Base-by-base conservation (phyloP, 1,140 invertebrate species). In the Hypsibius dujardini region DNA sequence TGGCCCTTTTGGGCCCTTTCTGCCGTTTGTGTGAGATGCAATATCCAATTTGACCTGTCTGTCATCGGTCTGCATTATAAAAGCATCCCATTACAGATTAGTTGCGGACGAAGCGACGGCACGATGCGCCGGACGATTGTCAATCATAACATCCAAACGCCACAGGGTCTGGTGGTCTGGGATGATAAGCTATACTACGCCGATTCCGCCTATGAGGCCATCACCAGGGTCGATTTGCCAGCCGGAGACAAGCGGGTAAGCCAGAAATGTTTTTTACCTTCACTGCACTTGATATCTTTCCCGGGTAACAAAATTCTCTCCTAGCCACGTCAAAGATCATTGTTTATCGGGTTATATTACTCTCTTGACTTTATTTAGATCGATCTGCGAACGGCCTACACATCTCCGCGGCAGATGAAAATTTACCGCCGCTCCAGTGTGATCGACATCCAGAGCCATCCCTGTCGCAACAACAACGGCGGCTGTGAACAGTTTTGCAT, bases 401-500 rank as follows among this genome's bases (percentile, higher is more conserved):
- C 78, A 2, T 69, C 71, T 56, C 56, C 74, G 2, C 70, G 73
- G 75, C 69, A 73, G 74, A 59, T 47, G 7, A 67, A 42, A 42
- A 42, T 67, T 3, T 67, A 67, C 42, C 7, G 42, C 12, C 62
- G 62, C 7, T 12, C 7, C 42, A 67, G 7, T 42, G 45, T 67
- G 42, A 7, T 67, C 3, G 62, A 67, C 3, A 67, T 67, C 72
- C 84, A 86, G 47, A 86, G 86, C 71, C 90, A 95, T 80, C 90
- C 91, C 0, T 97, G 94, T 78, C 80, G 87, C 14, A 83, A 79
- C 7, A 87, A 86, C 73, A 95, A 97, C 76, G 94, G 92, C 1
- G 89, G 86, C 0, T 97, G 94, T 80, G 87, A 90, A 73, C 94
- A 98, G 69, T 84, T 98, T 15, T 98, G 94, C 78, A 84, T 97